Evolutionary conservation across 2,113 vertebrate genomes (phyloP), one percentile per base, ranked within the genome.

Genomic region (Nothocercus nigrocapillus): DNA sequence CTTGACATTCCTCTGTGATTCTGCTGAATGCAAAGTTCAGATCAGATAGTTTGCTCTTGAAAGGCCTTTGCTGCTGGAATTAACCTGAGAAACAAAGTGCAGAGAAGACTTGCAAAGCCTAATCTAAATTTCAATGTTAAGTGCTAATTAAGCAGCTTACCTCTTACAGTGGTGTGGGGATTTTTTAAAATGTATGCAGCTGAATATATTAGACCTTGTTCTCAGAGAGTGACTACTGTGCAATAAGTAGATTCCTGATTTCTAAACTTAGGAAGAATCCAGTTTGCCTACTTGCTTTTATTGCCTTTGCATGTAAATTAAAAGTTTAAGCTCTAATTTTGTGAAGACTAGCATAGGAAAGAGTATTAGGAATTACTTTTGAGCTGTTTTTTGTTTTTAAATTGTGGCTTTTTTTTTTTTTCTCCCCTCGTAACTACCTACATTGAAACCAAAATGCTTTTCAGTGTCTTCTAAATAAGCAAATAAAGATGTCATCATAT

Each of bases 361-460:
- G 49, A 59, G 2, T 68, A 61, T 82, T 84, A 44, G 42, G n/a
- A 89, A 69, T 86, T 42, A 44, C 14, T 54, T 77, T 49, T 79
- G 78, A 70, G 32, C 64, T 82, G 21, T 0, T 51, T 91, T 94
- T 84, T 61, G 30, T 30, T 91, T 89, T 75, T 58, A 47, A 85
- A 81, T 54, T 0, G 0, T 56, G n/a, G 3, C 11, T 51, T 45
- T 88, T 49, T 51, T 45, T 88, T 49, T 62, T 63, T 36, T 16
- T 40, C 16, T 44, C 44, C 38, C n/a, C 18, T 78, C 2, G 0
- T 61, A 69, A 67, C 25, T 79, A 25, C 40, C 14, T 79, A 76
- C 7, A 44, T 20, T 79, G 66, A 87, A 89, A 56, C 15, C 5
- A 68, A 83, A 77, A 51, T 74, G 22, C 28, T 92, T 92, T 91